phyloP scores from a whole-genome alignment of 2,888 invertebrate species.

The Morinoia aosen region DNA sequence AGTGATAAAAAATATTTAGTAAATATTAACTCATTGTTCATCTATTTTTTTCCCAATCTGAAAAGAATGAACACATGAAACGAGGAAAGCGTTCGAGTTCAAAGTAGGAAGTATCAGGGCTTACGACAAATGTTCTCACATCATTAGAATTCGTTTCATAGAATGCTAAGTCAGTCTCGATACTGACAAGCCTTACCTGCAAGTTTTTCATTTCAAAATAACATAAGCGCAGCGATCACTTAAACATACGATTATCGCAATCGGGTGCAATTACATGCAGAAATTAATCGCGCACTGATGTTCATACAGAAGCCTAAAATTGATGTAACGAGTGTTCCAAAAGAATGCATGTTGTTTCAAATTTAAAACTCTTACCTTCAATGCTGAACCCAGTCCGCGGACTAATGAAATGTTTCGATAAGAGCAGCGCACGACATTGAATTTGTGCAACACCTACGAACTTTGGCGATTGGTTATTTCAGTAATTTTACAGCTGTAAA shows the following conservation, averaged over 20 bases:
- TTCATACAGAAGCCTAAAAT: neutral
- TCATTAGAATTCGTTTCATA: neutral
- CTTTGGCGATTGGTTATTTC: too few species aligned
- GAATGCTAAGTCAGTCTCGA: neutral
- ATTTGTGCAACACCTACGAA: neutral
- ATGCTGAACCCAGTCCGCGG: neutral
- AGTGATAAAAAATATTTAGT: neutral
- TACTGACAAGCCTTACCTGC: neutral
- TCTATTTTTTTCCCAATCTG: neutral
- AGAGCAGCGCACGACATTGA: neutral
- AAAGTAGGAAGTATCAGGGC: neutral
- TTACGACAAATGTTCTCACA: neutral
- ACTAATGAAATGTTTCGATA: neutral
- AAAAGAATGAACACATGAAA: neutral
- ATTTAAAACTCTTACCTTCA: neutral
- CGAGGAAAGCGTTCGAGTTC: neutral
- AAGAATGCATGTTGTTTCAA: neutral
- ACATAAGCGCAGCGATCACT: too few species aligned
- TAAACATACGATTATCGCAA: too few species aligned
- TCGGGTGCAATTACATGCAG: neutral
- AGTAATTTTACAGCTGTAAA: neutral
- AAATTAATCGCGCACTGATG: neutral
- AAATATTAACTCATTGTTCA: neutral
- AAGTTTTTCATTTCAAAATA: neutral
- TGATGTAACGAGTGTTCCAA: neutral